Base-by-base conservation (phyloP, 2,888 invertebrate genomes). In the Gymnocheta viridis region DNA sequence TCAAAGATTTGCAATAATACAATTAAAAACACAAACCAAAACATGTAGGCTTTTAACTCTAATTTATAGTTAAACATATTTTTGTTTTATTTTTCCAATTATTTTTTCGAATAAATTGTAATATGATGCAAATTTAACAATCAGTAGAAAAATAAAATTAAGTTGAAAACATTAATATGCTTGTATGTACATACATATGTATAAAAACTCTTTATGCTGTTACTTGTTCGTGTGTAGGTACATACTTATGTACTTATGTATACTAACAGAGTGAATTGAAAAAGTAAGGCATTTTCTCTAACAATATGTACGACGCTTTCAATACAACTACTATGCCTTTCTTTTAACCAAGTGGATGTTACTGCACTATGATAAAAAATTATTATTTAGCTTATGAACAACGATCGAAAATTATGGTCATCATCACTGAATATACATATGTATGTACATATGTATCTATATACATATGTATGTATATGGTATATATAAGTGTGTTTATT, bases 291-390 rank as follows among this genome's bases (percentile, higher is more conserved):
- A 81, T 74, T 60, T 74, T 69, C 60, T 81, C 27, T 62, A 67
- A 24, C 60, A 67, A 67, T 60, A 60, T 67, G 51, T 44, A 67
- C 58, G 41, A 62, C 70, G 29, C 81, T 73, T 44, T 73, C 66
- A 73, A 66, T 80, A 67, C 73, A 80, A 74, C 74, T 62, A 69
- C 27, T 72, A 19, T 54, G 72, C 24, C 47, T 62, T 51, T 32
- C 54, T 67, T 44, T 44, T 44, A 54, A 69, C 73, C 14, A 67
- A 66, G 32, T 67, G 58, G 41, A 60, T 70, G 62, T 64, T 64
- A 35, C 64, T 81, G 74, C 81, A 74, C 74, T 74, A 54, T 47
- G 67, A 81, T 69, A 74, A 51, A 72, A 74, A 60, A 49, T 51
- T 14, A 22, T 6, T 1, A 51, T 14, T 27, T 24, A 51, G n/a